phyloP scores from a whole-genome alignment of 2,888 invertebrate genomes.

The Pachliopta kotzebuea region DNA sequence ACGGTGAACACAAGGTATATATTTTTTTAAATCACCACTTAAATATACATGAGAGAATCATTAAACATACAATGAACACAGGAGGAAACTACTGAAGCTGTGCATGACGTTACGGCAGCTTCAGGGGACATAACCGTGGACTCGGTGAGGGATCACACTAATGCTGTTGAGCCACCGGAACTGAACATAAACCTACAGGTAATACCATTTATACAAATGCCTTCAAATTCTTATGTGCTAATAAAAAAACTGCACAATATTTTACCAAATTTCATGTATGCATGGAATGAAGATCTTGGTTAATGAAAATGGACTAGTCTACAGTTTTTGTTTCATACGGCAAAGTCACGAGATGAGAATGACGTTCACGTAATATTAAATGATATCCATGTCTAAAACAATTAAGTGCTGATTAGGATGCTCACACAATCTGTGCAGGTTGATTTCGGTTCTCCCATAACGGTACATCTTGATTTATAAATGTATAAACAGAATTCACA shows the following conservation, averaged over 20 bases:
- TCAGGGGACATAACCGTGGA: constrained; percentile 95
- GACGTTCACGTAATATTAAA: no score
- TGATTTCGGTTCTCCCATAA: no score
- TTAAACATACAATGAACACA: constrained; percentile 39
- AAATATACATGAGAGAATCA: background rate
- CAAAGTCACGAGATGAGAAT: no score
- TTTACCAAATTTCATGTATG: no score
- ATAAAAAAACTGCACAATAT: no score
- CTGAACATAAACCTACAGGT: constrained; percentile 77
- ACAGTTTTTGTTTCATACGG: no score
- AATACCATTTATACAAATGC: background rate
- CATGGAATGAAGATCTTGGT: no score
- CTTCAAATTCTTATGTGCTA: no score
- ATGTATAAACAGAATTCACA: constrained; percentile 62
- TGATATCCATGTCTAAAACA: no score
- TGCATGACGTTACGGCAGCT: constrained; percentile 77
- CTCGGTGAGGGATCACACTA: constrained; percentile 93
- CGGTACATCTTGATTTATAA: background rate
- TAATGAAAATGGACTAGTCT: no score
- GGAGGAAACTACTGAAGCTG: constrained; percentile 66
- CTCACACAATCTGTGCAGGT: no score
- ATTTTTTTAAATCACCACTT: background rate
- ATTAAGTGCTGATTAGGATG: no score
- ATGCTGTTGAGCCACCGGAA: constrained; percentile 54
- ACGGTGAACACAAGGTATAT: constrained; percentile 70